phyloP scores from a whole-genome alignment of 2,888 invertebrate genomes.

The Caenorhabditis japonica region DNA sequence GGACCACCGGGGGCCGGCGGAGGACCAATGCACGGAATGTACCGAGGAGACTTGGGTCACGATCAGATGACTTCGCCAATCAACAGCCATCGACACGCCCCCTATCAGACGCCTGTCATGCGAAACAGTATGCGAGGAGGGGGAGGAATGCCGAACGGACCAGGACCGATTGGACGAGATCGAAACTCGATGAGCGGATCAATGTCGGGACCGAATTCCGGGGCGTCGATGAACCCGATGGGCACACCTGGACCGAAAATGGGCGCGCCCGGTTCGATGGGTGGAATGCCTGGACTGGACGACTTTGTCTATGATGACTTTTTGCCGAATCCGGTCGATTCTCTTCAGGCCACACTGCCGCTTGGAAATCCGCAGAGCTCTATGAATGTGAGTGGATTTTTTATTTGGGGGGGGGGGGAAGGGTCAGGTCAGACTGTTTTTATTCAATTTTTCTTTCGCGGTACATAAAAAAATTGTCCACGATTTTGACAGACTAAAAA shows the following conservation, averaged over 20 bases:
- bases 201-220: slow-evolving; percentile 29
- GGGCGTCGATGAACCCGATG: slow-evolving; percentile 34
- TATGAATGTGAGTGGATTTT: slow-evolving; percentile 16
- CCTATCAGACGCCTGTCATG: slow-evolving; percentile 50
- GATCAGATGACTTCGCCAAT: slow-evolving; percentile 50
- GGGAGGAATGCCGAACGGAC: slow-evolving; percentile 25
- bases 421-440: too few species aligned
- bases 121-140: slow-evolving; percentile 40
- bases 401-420: too few species aligned
- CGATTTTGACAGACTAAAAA: too few species aligned
- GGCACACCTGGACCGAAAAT: slow-evolving; percentile 30
- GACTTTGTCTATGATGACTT: slow-evolving; percentile 59
- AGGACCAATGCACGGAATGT: slow-evolving; percentile 52
- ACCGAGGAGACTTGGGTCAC: slow-evolving; percentile 43
- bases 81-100: slow-evolving; percentile 42
- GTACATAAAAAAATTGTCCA: too few species aligned
- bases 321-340: slow-evolving; percentile 66
- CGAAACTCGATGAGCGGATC: slow-evolving; percentile 47
- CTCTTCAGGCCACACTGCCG: slow-evolving; percentile 26
- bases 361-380: slow-evolving; percentile 4
- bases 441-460: too few species aligned
- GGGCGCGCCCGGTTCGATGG: slow-evolving; percentile 23
- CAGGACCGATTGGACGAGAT: slow-evolving; percentile 33
- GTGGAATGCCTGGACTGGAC: slow-evolving; percentile 36
- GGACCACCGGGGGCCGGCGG: slow-evolving; percentile 19